Conservation (phyloP, 64 coral and sea anemone species). For the Stichodactyla mertensii region DNA sequence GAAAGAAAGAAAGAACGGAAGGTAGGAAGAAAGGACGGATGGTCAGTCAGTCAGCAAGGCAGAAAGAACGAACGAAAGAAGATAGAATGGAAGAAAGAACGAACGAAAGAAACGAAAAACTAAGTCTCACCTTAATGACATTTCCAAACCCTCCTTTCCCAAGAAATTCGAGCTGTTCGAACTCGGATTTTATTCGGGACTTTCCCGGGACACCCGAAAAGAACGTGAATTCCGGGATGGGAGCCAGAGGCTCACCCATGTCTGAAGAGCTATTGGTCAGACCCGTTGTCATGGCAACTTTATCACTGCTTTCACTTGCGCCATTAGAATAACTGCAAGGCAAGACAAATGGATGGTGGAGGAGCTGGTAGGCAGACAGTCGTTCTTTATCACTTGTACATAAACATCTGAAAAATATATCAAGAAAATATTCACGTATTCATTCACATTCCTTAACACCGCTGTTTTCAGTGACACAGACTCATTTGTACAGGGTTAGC, state of each 20-base stretch:
- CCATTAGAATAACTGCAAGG: slow-evolving; percentile 6
- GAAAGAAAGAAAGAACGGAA: no score
- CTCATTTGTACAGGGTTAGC: no score
- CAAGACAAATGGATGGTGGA: slow-evolving; percentile 69
- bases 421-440: neutral
- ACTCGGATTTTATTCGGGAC: slow-evolving; percentile 82
- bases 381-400: slow-evolving; percentile 57
- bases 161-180: slow-evolving; percentile 85
- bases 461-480: no score
- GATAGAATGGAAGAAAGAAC: no score
- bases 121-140: slow-evolving; percentile 76
- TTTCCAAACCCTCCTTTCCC: slow-evolving; percentile 98
- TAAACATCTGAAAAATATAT: slow-evolving; percentile 52
- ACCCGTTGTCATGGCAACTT: neutral
- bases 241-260: slow-evolving; percentile 44
- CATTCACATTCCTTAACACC: no score
- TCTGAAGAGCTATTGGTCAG: neutral
- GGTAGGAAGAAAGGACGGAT: no score
- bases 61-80: no score
- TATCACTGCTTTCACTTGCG: neutral
- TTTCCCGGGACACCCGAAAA: slow-evolving; percentile 80
- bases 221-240: slow-evolving; percentile 70
- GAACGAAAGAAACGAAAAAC: no score
- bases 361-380: slow-evolving; percentile 64
- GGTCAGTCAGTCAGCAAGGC: no score